These are phyloP conservation scores for Megaceryle alcyon DNA, from an alignment of 2,797 vertebrate species.

Conservation along the genomic window DNA sequence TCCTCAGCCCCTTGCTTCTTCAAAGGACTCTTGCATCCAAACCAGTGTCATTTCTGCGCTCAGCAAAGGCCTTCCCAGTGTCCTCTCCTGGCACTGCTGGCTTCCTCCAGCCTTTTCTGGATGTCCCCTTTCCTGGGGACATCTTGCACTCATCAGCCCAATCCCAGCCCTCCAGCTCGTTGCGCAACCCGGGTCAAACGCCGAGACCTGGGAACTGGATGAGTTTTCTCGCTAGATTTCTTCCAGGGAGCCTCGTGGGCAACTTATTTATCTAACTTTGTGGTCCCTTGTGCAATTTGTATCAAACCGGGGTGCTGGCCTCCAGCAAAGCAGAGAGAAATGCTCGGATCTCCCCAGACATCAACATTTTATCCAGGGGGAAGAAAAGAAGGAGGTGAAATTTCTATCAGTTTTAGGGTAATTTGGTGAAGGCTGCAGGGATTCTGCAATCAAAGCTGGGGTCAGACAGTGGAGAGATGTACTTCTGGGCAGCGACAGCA, in stretches of 20 bases:
- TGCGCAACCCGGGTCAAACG: not conserved
- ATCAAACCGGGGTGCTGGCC: not conserved
- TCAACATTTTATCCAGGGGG: not conserved
- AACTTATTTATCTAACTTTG: not conserved
- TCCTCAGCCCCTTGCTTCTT: not conserved
- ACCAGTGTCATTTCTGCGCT: not conserved
- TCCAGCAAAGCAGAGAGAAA: not conserved
- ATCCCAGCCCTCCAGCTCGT: not conserved
- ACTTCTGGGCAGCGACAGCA: not conserved
- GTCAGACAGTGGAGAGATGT: not conserved
- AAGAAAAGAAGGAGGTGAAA: not conserved
- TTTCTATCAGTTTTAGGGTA: not conserved
- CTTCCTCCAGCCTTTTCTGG: not conserved
- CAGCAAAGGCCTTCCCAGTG: not conserved
- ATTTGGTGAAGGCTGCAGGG: not conserved
- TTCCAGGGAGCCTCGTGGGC: not conserved
- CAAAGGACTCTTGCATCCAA: not conserved
- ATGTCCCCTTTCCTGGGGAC: not conserved
- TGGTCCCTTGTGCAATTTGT: not conserved
- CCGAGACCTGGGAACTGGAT: not conserved
- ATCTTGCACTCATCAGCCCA: not conserved
- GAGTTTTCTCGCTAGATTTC: not conserved
- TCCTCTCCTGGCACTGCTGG: not conserved
- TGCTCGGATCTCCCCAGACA: not conserved
- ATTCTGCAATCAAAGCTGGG: not conserved